Evolutionary conservation across 2,797 vertebrate species (phyloP).

Genomic region (Pseudochromis fuscus): DNA sequence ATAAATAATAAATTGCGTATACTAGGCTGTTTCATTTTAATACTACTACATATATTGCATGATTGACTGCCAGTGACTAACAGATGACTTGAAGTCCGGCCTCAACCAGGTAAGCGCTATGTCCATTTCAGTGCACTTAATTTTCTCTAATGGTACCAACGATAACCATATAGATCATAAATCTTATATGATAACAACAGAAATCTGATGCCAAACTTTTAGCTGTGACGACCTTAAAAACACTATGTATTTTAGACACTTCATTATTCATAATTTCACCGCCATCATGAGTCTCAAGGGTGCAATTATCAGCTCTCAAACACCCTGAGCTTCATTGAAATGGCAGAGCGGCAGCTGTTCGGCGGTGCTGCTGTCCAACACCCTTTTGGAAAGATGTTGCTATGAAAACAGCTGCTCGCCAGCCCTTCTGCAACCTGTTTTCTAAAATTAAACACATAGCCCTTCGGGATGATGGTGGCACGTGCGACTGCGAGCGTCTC

Average conservation of each 20-base stretch:
- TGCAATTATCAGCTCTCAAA: not conserved
- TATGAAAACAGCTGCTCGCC: constrained; percentile 13
- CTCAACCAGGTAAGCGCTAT: no score
- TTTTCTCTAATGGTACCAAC: not conserved
- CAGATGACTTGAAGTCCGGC: not conserved
- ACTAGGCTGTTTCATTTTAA: no score
- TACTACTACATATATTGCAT: no score
- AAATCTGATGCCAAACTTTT: not conserved
- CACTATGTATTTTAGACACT: not conserved
- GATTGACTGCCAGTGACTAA: not conserved
- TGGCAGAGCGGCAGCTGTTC: constrained; percentile 22
- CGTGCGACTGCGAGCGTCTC: constrained; percentile 24
- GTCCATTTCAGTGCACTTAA: not conserved
- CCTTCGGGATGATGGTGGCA: not conserved
- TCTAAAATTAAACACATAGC: constrained; percentile 30
- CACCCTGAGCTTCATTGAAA: constrained; percentile 1
- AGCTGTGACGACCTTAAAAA: not conserved
- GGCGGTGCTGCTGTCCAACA: no score
- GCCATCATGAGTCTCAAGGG: not conserved
- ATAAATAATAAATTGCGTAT: no score
- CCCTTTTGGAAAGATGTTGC: not conserved
- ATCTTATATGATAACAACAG: constrained; percentile 2
- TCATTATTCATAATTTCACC: not conserved
- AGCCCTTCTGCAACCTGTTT: not conserved
- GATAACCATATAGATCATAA: no score